Evolutionary conservation across 2,113 vertebrate genomes (phyloP).

Genomic region (Pteronura brasiliensis): DNA sequence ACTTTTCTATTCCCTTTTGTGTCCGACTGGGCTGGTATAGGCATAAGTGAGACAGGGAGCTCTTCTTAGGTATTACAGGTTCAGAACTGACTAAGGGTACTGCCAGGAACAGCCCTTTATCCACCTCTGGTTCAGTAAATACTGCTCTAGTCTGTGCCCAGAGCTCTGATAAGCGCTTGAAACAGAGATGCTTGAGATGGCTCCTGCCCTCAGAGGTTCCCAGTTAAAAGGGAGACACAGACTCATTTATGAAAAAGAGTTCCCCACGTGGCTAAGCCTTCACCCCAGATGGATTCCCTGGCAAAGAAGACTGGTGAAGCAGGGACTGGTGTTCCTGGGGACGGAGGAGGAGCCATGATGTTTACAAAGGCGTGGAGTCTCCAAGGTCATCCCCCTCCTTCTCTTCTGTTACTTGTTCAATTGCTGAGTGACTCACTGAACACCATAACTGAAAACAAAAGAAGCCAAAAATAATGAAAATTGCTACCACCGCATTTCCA

Average conservation of each 20-base stretch:
- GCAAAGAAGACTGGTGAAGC: background rate
- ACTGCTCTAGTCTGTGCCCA: background rate
- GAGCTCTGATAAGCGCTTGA: background rate
- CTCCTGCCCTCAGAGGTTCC: background rate
- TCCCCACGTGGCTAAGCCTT: background rate
- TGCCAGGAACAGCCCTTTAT: background rate
- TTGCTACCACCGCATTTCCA: background rate
- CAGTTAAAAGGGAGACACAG: background rate
- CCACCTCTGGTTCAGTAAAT: background rate
- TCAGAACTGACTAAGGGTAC: background rate
- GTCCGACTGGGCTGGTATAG: background rate
- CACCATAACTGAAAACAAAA: background rate
- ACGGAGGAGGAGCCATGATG: fast-evolving
- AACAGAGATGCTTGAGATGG: background rate
- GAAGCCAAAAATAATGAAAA: background rate
- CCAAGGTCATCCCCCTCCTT: background rate
- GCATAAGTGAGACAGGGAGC: background rate
- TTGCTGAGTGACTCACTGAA: background rate
- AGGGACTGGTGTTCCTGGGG: background rate
- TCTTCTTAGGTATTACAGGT: background rate
- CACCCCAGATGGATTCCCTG: background rate
- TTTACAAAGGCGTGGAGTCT: background rate
- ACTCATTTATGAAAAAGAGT: background rate
- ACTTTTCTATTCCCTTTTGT: background rate
- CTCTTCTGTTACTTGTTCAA: background rate